phyloP scores from a whole-genome alignment of 2,888 invertebrate genomes.

The Cynaeus angustus region DNA sequence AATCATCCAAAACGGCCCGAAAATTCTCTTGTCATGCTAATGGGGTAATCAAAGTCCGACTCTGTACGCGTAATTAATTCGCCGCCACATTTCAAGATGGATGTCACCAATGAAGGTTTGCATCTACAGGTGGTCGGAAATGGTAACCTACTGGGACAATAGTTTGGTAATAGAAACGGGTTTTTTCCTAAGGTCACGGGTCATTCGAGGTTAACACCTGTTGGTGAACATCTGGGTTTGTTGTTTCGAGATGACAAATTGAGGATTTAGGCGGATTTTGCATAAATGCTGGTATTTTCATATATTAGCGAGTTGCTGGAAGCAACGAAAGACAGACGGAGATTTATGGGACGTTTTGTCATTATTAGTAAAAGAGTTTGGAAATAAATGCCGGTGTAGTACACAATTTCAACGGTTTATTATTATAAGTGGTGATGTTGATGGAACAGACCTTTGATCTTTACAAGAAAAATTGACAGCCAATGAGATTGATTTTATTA shows the following conservation, averaged over 20 bases:
- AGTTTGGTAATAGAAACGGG: conserved; percentile 6
- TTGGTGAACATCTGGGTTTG: conserved; percentile 20
- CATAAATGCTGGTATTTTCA: background rate
- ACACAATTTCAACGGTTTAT: too few relatives aligned
- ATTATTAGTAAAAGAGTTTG: background rate
- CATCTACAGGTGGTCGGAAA: conserved; percentile 15
- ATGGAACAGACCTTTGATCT: too few relatives aligned
- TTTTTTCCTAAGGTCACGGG: conserved; percentile 24
- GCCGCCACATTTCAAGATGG: conserved; percentile 16
- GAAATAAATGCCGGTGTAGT: too few relatives aligned
- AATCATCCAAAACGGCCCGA: background rate
- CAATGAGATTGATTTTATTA: too few relatives aligned
- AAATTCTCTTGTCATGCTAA: conserved; percentile 7
- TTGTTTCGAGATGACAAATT: conserved; percentile 2
- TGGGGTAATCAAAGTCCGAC: conserved; percentile 11
- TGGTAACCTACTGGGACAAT: conserved; percentile 18
- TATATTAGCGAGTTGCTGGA: conserved; percentile 1
- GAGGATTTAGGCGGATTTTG: background rate
- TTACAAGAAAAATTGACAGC: too few relatives aligned
- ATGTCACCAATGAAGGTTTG: conserved; percentile 15
- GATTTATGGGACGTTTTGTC: background rate
- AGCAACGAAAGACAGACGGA: background rate
- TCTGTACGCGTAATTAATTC: conserved; percentile 19
- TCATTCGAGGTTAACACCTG: conserved; percentile 28
- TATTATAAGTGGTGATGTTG: too few relatives aligned